Evolutionary conservation across 2,888 invertebrate species (phyloP), one percentile per base, ranked within the genome.

Genomic region (Rhagophthalmus giganteus): DNA sequence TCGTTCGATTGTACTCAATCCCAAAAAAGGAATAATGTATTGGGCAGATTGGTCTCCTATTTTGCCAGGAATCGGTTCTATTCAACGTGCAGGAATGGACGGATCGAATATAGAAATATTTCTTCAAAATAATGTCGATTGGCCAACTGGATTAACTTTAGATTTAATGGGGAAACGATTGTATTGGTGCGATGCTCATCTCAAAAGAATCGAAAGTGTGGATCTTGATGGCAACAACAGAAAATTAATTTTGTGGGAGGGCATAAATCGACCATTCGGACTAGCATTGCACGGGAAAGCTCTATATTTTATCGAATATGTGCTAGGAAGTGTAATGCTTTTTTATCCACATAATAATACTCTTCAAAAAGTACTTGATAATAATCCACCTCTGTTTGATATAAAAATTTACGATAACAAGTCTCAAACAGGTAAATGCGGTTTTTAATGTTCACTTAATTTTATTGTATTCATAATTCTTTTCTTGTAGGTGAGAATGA

Each of bases 71-170:
- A 71, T 71, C 39, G 85, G 85, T 5, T 81, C 81, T 57, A 82
- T 91, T 59, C 84, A 86, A 70, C 76, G 79, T 30, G 84, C 88
- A 12, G 80, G 81, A 77, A 85, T 91, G 86, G 89, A 90, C 74
- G 92, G 90, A 7, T 74, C 78, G 1, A 77, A 80, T 61, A 78
- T 82, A 37, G 78, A 77, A 63, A 68, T 75, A 40, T 77, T 88
- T 58, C 46, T 86, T 7, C 73, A 69, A 51, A 60, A 64, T 1
- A 74, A 75, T 26, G 75, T 87, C 54, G 80, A 81, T 65, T 90
- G 88, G 88, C 90, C 91, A 2, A 85, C 82, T 65, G 90, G 90
- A 6, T 78, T 92, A 38, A 84, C 84, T 2, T 75, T 87, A n/a
- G 86, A 86, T 65, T 74, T 76, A 12, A 71, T 74, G 8, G 75